Percentiles rank a stretch among this genome's conserved stretches.
phyloP scores from a whole-genome alignment of 2,888 invertebrate species.

The Emesis furor region DNA sequence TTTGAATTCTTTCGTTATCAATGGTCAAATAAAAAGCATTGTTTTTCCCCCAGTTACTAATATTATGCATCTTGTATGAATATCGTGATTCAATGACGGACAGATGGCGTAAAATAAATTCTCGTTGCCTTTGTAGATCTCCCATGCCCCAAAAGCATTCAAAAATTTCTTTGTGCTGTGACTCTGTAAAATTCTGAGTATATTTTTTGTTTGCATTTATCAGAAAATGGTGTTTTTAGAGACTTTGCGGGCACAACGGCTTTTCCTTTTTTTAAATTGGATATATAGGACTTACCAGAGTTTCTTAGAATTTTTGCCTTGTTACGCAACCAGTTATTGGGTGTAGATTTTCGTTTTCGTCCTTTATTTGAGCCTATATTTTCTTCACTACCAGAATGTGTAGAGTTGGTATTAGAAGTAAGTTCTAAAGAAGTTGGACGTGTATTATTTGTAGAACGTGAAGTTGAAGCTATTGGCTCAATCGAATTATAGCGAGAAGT shows the following conservation, averaged over 20 bases:
- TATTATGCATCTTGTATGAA: conserved; percentile 62
- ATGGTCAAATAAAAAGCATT: conserved; percentile 71
- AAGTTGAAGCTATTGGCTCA: conserved; percentile 10
- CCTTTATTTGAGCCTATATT: neutral
- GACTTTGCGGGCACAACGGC: conserved; percentile 51
- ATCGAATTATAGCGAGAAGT: neutral
- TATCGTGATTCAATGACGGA: conserved; percentile 61
- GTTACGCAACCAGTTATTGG: conserved; percentile 35
- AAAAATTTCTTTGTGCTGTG: conserved; percentile 56
- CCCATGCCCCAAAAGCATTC: conserved; percentile 58
- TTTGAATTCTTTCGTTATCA: conserved; percentile 46
- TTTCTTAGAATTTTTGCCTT: conserved; percentile 61
- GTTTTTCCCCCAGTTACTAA: conserved; percentile 64
- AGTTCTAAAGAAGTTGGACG: neutral
- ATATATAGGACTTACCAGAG: conserved; percentile 55
- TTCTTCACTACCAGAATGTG: neutral
- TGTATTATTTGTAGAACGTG: neutral
- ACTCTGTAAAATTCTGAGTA: conserved; percentile 57
- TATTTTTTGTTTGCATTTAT: conserved; percentile 71
- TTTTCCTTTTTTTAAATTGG: conserved; percentile 37
- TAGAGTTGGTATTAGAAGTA: conserved; percentile 5
- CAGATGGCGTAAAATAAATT: conserved; percentile 56
- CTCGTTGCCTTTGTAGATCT: conserved; percentile 62
- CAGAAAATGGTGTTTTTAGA: conserved; percentile 50
- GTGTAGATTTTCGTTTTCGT: conserved; percentile 46